Base-by-base conservation (phyloP, 2,113 vertebrate genomes). In the Tupaia chinensis region DNA sequence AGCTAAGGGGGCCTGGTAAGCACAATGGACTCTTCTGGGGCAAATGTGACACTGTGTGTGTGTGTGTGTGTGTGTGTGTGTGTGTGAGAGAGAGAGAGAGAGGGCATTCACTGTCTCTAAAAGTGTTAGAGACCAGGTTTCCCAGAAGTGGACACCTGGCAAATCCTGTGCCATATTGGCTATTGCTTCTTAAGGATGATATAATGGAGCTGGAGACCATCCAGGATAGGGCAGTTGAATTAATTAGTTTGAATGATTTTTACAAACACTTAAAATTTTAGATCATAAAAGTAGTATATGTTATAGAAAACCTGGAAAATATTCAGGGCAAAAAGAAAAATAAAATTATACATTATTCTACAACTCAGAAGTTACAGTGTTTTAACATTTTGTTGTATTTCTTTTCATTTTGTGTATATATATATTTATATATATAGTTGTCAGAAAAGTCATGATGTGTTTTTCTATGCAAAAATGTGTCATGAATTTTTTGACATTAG, bases 111-210 rank as follows among this genome's bases (percentile, higher is more conserved):
- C 9, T 22, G 56, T 58, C 65, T 84, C 73, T 68, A 58, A 85
- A 56, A 68, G 32, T 32, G 13, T 73, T 72, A 90, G 88, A 72
- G 79, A 78, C 84, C 77, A 69, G 77, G 73, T 84, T 92, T 88
- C 81, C 82, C 19, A 1, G 63, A 81, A 95, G 94, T 76, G 54
- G 84, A 95, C 96, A 92, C 94, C 94, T 97, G 96, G 91, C 87
- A 32, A 89, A 63, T 22, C 72, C 53, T 63, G 53, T 56, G 58
- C 73, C 73, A 58, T 68, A 17, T 74, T 90, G 88, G 53, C 32
- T 78, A 60, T 81, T 68, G 68, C 94, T 90, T 77, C 95, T 92
- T 94, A 78, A 85, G 93, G 69, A 85, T 73, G 94, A 74, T 85
- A 66, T 58, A 53, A n/a, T 92, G 54, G 80, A 84, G 56, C 82